phyloP scores from a whole-genome alignment of 2,113 vertebrate species.

The Butorides virescens region DNA sequence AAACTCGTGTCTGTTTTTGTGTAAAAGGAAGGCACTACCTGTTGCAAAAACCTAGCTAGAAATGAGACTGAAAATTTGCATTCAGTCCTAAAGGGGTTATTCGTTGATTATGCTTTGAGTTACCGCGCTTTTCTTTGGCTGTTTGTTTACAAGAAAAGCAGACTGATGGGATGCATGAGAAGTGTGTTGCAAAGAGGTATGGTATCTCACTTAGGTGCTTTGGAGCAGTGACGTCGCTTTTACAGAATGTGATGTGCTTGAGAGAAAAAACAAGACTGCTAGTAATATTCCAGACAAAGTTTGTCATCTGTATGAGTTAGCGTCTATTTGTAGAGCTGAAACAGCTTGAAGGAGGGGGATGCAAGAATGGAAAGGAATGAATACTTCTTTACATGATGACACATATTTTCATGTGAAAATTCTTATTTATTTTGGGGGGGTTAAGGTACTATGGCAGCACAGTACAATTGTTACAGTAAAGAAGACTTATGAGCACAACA shows the following conservation, averaged over 20 bases:
- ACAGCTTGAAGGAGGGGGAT: neutral
- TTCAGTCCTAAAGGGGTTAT: neutral
- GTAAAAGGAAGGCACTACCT: neutral
- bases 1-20: neutral
- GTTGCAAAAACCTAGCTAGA: neutral
- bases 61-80: neutral
- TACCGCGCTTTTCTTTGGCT: neutral
- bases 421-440: neutral
- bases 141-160: slow-evolving; percentile 10
- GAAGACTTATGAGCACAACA: slow-evolving; percentile 37
- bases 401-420: neutral
- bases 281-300: neutral
- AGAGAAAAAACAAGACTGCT: neutral
- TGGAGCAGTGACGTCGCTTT: neutral
- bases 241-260: neutral
- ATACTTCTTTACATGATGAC: neutral
- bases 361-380: neutral
- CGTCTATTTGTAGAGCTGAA: neutral
- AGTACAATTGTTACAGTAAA: slow-evolving; percentile 31
- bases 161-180: neutral
- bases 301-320: neutral
- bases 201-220: slow-evolving; percentile 33
- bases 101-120: neutral
- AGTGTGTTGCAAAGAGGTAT: slow-evolving; percentile 34
- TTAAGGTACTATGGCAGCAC: neutral